Evolutionary conservation across 2,888 invertebrate species (phyloP).

Genomic region (Archips xylosteana): DNA sequence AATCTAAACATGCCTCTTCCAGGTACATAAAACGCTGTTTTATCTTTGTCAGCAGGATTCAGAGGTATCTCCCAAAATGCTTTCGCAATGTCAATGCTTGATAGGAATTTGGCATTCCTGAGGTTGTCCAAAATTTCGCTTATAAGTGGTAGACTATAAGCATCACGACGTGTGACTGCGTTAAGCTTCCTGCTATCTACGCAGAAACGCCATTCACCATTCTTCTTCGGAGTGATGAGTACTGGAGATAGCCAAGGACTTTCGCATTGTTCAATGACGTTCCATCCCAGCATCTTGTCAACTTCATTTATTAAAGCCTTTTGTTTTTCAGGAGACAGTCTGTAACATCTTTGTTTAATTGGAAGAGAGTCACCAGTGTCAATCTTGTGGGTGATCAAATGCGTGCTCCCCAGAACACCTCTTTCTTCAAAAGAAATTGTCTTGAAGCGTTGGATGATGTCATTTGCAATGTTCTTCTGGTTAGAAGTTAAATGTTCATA

Average conservation of each 20-base stretch:
- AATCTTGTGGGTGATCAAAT: not conserved
- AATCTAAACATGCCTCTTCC: no score
- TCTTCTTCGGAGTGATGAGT: not conserved
- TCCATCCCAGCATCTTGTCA: not conserved
- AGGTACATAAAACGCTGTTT: no score
- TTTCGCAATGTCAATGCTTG: not conserved
- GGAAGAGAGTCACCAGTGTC: conserved; percentile 5
- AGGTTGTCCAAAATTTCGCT: not conserved
- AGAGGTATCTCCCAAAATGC: not conserved
- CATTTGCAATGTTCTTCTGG: not conserved
- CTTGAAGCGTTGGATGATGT: not conserved
- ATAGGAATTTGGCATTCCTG: not conserved
- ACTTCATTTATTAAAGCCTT: not conserved
- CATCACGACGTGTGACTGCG: no score
- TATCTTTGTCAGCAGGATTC: not conserved
- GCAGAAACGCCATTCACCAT: not conserved
- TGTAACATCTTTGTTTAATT: not conserved
- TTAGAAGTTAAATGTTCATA: not conserved
- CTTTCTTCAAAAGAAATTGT: not conserved
- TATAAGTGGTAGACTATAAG: not conserved
- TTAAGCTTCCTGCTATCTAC: not conserved
- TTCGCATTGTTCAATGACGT: not conserved
- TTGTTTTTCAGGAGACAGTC: not conserved
- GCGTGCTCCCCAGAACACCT: not conserved
- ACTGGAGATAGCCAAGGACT: conserved; percentile 1